phyloP scores from a whole-genome alignment of 2,113 vertebrate species.

The Leptosomus discolor region DNA sequence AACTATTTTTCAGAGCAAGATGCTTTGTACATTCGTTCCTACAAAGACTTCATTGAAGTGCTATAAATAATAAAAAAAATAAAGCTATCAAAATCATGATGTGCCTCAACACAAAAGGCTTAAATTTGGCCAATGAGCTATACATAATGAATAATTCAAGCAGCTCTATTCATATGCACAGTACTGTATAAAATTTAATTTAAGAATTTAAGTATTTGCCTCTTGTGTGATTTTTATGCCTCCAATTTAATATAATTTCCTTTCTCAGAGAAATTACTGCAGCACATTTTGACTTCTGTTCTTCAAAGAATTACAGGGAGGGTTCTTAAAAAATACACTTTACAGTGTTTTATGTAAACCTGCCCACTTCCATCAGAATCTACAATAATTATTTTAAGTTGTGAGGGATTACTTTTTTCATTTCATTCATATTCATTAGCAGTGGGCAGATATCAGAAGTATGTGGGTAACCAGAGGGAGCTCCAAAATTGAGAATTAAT shows the following conservation, averaged over 20 bases:
- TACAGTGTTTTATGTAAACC: constrained; percentile 5
- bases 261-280: constrained; percentile 13
- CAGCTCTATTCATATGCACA: not conserved
- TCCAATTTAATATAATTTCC: constrained; percentile 24
- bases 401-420: constrained; percentile 4
- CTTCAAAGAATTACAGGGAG: not conserved
- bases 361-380: not conserved
- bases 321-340: not conserved
- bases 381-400: constrained; percentile 24
- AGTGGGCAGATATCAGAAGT: not conserved
- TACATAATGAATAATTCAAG: constrained; percentile 26
- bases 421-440: constrained; percentile 44
- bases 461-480: not conserved
- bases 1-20: not conserved
- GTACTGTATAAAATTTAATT: constrained; percentile 38
- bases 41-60: not conserved
- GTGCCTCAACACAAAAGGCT: not conserved
- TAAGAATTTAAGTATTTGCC: constrained; percentile 20
- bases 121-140: constrained; percentile 6
- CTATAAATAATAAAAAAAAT: not conserved
- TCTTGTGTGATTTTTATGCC: constrained; percentile 5
- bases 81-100: not conserved
- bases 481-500: not conserved
- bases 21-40: not conserved
- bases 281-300: constrained; percentile 11